Evolutionary conservation across 2,113 vertebrate species (phyloP), one percentile per base, ranked within the genome.

Genomic region (Eubucco bourcierii): DNA sequence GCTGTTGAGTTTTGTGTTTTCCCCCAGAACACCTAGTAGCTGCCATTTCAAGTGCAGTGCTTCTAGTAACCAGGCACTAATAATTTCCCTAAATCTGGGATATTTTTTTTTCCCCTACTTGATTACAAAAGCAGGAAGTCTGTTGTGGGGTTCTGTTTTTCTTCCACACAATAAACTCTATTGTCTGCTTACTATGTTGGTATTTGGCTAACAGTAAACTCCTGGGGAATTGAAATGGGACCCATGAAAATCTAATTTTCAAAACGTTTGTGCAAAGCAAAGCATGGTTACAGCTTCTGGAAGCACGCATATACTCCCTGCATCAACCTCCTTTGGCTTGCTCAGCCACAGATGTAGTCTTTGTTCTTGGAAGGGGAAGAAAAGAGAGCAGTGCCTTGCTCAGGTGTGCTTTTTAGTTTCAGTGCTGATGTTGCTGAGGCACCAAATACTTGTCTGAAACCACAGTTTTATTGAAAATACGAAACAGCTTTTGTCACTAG

Each of bases 81-180:
- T 96, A 97, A 97, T 96, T 97, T 67, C 64, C 67, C 74, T 91
- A 75, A 97, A 94, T 95, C 25, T 76, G 97, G 92, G 23, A 18
- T 25, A 82, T 1, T 10, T 50, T 66, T 71, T 87, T 68, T 84
- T n/a, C 58, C 88, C 89, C 71, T 74, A 29, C 91, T 95, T 97
- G 96, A 97, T 97, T 97, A 97, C 97, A 97, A 97, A 98, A 97
- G 97, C 97, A 98, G 97, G 97, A 97, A 97, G 94, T 96, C 97
- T 98, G 97, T 96, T 96, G 91, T 93, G 94, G 96, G 96, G 96
- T 96, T 98, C 97, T 98, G 97, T 95, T 98, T 97, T 97, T 95
- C 96, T 97, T 97, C 97, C 76, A 95, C 92, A 97, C 97, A 97
- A 96, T 97, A 96, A 98, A 96, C 94, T 96, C 94, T 93, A 97